A percentile compares a stretch with the other conserved stretches of the same genome.
Conservation (phyloP, 35 echinoderm and acorn worm species). For the Lytechinus variegatus region DNA sequence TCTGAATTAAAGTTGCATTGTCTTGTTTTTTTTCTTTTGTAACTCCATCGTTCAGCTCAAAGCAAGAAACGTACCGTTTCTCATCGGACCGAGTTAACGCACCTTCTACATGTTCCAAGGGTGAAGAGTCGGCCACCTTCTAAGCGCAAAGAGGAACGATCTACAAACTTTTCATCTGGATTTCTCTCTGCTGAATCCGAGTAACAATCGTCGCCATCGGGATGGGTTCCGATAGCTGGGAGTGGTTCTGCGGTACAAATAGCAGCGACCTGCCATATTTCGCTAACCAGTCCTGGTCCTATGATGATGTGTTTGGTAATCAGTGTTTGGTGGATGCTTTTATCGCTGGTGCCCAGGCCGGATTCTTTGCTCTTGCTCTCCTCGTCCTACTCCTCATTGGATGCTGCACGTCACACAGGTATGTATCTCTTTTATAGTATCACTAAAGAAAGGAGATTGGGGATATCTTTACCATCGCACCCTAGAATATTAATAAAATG, state of each 20-base stretch:
- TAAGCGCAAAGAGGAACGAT: background rate
- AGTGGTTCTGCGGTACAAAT: constrained; percentile 81
- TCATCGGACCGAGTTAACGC: too few relatives aligned
- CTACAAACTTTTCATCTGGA: background rate
- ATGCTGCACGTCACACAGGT: constrained; percentile 51
- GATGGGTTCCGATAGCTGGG: constrained; percentile 38
- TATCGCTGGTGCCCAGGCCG: constrained; percentile 60
- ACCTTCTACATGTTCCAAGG: too few relatives aligned
- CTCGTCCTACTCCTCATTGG: constrained; percentile 63
- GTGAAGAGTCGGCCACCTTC: too few relatives aligned
- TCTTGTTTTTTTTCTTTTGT: too few relatives aligned
- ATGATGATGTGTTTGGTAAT: constrained; percentile 66
- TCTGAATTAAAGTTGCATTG: too few relatives aligned
- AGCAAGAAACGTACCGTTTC: too few relatives aligned
- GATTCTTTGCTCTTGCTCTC: constrained; percentile 64
- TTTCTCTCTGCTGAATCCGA: background rate
- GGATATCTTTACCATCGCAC: too few relatives aligned
- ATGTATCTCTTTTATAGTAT: background rate
- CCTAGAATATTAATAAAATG: too few relatives aligned
- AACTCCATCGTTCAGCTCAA: too few relatives aligned
- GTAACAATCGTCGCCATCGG: background rate
- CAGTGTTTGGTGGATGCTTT: constrained; percentile 78
- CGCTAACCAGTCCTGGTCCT: constrained; percentile 36
- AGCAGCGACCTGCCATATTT: constrained; percentile 42
- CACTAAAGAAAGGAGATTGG: too few relatives aligned